A percentile compares a stretch with the other conserved stretches of the same genome.
phyloP scores from a whole-genome alignment of 2,888 invertebrate species.

The Dynastes grantii region DNA sequence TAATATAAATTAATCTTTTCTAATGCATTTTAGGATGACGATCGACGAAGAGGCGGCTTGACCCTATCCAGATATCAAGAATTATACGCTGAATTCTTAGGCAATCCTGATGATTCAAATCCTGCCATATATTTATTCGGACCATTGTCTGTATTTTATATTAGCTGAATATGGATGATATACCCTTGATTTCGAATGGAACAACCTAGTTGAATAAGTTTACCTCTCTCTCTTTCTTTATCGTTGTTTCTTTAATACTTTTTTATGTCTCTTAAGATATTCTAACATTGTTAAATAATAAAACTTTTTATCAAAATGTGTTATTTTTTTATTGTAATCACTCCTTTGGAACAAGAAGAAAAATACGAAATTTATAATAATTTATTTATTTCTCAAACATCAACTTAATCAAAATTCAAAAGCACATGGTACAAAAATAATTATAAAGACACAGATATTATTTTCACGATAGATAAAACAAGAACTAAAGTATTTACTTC shows the following conservation, averaged over 20 bases:
- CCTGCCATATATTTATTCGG: conserved; percentile 86
- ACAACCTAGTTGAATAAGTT: background rate
- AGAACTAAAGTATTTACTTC: background rate
- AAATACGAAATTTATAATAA: background rate
- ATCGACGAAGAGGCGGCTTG: conserved; percentile 84
- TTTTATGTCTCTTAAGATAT: conserved; percentile 42
- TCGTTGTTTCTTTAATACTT: conserved; percentile 41
- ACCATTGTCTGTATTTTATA: conserved; percentile 74
- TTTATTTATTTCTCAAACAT: conserved; percentile 36
- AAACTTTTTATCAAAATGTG: conserved; percentile 3
- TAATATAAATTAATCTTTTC: too few relatives aligned
- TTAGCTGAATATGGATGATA: conserved; percentile 10
- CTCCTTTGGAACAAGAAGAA: background rate
- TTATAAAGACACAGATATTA: conserved; percentile 26
- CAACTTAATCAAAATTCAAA: conserved; percentile 16
- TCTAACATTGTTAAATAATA: conserved; percentile 46
- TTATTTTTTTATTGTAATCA: conserved; percentile 1
- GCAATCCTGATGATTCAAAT: conserved; percentile 82
- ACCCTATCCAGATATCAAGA: conserved; percentile 87
- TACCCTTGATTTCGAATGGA: background rate
- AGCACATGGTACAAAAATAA: conserved; percentile 41
- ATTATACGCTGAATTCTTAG: conserved; percentile 86
- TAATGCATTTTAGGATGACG: conserved; percentile 80
- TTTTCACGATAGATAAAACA: background rate
- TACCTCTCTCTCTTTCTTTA: background rate